phyloP scores from a whole-genome alignment of 2,113 vertebrate species.

The Laticauda laticaudata region DNA sequence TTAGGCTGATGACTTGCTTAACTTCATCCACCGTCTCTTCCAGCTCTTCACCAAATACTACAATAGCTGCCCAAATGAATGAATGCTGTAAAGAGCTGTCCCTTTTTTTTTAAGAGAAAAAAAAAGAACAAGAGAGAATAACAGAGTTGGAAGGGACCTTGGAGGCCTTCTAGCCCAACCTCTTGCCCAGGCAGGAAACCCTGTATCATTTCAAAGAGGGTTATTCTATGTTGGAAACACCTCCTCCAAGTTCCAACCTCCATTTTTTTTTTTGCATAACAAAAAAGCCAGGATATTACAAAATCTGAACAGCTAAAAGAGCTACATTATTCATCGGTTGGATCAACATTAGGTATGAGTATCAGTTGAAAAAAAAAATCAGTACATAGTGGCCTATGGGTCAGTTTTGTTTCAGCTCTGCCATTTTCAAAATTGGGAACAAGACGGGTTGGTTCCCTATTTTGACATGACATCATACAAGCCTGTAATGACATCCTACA shows the following conservation, averaged over 20 bases:
- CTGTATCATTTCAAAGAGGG: background rate
- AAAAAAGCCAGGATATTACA: background rate
- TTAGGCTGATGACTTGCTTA: background rate
- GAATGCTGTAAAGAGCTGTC: background rate
- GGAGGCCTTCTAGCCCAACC: background rate
- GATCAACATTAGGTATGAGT: too few species aligned
- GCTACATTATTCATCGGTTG: background rate
- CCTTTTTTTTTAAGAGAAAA: background rate
- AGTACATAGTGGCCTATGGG: background rate
- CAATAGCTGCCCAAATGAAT: background rate
- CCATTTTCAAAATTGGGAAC: background rate
- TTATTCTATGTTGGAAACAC: background rate
- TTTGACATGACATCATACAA: too few species aligned
- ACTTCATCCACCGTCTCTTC: too few species aligned
- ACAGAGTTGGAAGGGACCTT: too few species aligned
- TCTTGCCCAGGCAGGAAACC: background rate
- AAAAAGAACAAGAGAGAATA: background rate
- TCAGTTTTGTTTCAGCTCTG: background rate
- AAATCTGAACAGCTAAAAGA: background rate
- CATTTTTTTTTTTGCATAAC: background rate
- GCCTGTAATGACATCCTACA: background rate
- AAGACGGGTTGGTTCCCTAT: background rate
- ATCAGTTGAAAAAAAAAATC: background rate
- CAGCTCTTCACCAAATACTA: background rate
- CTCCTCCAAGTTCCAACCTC: background rate